Evolutionary conservation across 2,113 vertebrate species (phyloP).

Genomic region (Procapra przewalskii): DNA sequence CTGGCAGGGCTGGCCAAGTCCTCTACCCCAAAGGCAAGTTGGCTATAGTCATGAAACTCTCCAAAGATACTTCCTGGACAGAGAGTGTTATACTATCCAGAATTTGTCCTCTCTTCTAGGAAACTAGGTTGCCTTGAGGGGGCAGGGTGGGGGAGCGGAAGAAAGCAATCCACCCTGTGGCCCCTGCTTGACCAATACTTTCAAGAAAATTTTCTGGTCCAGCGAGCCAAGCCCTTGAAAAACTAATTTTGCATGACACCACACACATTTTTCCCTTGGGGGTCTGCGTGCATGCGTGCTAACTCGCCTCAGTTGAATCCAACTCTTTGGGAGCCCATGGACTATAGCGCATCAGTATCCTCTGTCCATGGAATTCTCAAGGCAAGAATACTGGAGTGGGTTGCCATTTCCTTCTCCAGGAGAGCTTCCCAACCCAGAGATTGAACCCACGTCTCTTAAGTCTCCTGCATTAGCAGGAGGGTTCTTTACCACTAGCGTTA

Average conservation of each 20-base stretch:
- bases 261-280: not conserved
- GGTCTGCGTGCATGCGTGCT: not conserved
- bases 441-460: not conserved
- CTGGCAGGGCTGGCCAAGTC: not conserved
- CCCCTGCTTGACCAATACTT: not conserved
- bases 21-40: not conserved
- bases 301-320: not conserved
- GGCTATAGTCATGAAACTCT: not conserved
- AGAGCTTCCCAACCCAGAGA: not conserved
- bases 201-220: not conserved
- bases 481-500: not conserved
- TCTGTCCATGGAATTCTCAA: not conserved
- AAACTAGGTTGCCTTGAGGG: slow-evolving; percentile 23
- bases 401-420: not conserved
- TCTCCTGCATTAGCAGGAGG: not conserved
- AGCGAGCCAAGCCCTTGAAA: not conserved
- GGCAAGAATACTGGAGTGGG: not conserved
- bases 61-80: not conserved
- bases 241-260: not conserved
- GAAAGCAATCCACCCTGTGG: not conserved
- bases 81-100: not conserved
- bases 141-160: not conserved
- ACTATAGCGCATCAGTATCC: not conserved
- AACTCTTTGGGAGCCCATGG: not conserved
- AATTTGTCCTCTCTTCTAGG: slow-evolving; percentile 33